A percentile compares a stretch with the other conserved stretches of the same genome.
phyloP scores from a whole-genome alignment of 2,113 vertebrate genomes.

The Oceanites oceanicus region DNA sequence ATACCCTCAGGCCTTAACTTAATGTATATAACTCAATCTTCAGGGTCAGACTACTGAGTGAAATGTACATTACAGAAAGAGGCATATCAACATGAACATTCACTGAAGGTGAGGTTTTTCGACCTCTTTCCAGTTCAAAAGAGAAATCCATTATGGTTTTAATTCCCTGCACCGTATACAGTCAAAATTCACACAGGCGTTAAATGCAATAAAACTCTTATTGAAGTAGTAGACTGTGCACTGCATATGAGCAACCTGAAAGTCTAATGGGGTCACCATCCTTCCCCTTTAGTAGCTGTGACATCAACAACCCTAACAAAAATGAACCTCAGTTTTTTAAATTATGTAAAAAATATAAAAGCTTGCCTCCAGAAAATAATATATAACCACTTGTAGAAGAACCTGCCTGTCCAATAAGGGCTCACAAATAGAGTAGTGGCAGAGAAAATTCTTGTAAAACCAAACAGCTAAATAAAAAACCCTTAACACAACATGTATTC shows the following conservation, averaged over 20 bases:
- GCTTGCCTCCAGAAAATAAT: not conserved
- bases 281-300: not conserved
- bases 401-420: not conserved
- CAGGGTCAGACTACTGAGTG: not conserved
- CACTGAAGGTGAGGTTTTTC: not conserved
- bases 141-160: conserved; percentile 37
- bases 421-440: not conserved
- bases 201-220: conserved; percentile 11
- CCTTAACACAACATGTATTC: not conserved
- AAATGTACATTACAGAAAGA: not conserved
- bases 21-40: not conserved
- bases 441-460: not conserved
- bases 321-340: not conserved
- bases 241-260: conserved; percentile 23
- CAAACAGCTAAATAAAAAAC: not conserved
- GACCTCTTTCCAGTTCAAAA: conserved; percentile 8
- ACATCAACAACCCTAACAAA: not conserved
- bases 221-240: not conserved
- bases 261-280: not conserved
- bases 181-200: not conserved
- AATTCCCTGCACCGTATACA: not conserved
- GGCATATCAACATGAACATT: not conserved
- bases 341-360: not conserved
- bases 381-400: not conserved
- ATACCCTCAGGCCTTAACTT: not conserved